These are phyloP conservation scores for Hymenopus coronatus DNA, from an alignment of 2,888 invertebrate genomes.

Conservation along the genomic window DNA sequence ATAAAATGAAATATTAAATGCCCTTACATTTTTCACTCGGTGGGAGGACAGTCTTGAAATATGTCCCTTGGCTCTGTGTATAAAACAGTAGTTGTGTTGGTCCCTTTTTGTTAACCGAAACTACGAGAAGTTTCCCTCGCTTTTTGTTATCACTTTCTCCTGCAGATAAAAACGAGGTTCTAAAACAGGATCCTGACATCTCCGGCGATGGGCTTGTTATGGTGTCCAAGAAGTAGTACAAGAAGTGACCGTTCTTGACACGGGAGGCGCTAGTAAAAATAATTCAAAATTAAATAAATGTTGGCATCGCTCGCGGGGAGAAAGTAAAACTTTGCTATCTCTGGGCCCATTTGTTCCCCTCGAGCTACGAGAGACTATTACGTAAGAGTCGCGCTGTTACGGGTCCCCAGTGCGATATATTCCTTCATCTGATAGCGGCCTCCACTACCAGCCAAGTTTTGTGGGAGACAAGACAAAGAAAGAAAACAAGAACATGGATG, in stretches of 20 bases:
- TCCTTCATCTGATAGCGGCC: not conserved
- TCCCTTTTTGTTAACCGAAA: not conserved
- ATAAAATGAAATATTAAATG: not conserved
- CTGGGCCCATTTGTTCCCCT: not conserved
- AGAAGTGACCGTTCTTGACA: slow-evolving; percentile 15
- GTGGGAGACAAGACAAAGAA: not conserved
- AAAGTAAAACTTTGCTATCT: not conserved
- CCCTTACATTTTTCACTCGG: not conserved
- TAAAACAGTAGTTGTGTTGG: not conserved
- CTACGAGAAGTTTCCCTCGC: not conserved
- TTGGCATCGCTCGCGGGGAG: not conserved
- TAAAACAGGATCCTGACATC: not conserved
- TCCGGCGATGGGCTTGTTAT: not conserved
- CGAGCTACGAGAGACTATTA: not conserved
- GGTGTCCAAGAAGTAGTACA: not conserved
- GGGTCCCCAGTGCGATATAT: not conserved
- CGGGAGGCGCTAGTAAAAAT: slow-evolving; percentile 14
- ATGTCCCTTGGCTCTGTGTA: not conserved
- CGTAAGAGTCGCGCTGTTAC: not conserved
- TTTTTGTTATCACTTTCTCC: not conserved
- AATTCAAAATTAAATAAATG: slow-evolving; percentile 28
- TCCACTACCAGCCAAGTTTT: not conserved
- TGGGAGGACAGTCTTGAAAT: not conserved
- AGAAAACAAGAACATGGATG: not conserved
- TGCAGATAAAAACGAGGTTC: not conserved